phyloP scores from a whole-genome alignment of 1,140 invertebrate species.

The Rhopalosiphum padi region DNA sequence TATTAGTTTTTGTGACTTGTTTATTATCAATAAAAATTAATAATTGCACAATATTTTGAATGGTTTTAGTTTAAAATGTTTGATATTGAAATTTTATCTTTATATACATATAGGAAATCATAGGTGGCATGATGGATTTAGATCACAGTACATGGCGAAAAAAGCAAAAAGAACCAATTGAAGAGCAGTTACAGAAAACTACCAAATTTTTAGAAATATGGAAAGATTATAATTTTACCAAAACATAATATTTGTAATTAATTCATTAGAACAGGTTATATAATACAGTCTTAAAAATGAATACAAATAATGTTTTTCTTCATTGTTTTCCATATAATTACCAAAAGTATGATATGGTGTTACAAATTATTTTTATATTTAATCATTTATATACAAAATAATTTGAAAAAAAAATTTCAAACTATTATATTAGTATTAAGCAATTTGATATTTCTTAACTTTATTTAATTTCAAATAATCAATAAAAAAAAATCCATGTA shows the following conservation, averaged over 20 bases:
- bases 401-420: slow-evolving; percentile 35
- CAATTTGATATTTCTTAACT: background rate
- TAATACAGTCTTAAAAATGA: background rate
- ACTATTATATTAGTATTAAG: background rate
- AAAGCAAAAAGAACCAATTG: slow-evolving; percentile 75
- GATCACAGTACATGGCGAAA: slow-evolving; percentile 86
- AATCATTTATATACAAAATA: background rate
- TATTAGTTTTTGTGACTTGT: background rate
- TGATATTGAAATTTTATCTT: slow-evolving; percentile 14
- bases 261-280: background rate
- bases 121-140: slow-evolving; percentile 92
- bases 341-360: background rate
- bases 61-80: background rate
- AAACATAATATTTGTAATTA: slow-evolving; percentile 14
- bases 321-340: background rate
- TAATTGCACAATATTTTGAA: background rate
- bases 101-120: slow-evolving; percentile 77
- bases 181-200: slow-evolving; percentile 74
- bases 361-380: background rate
- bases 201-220: slow-evolving; percentile 72
- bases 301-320: background rate
- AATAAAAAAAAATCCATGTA: slow-evolving; percentile 10
- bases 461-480: slow-evolving; percentile 27
- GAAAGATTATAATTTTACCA: slow-evolving; percentile 70
- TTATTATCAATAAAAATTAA: background rate